Evolutionary conservation across 2,113 vertebrate species (phyloP).

Genomic region (Phylloscopus whistleri): DNA sequence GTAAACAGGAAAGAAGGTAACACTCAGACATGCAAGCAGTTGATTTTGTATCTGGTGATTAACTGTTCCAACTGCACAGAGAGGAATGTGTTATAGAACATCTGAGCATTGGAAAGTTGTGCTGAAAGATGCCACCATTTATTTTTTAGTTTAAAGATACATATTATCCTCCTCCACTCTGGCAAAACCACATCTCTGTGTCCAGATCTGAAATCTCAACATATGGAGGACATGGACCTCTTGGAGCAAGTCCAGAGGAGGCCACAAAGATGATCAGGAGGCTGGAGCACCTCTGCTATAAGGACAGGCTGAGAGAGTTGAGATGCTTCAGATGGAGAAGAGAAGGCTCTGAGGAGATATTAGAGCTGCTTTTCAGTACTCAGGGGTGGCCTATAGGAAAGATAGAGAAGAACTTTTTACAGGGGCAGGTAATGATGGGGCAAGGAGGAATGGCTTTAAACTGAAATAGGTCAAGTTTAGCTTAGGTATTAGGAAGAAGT

Average conservation of each 20-base stretch:
- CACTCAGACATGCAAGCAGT: not conserved
- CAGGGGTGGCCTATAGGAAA: not conserved
- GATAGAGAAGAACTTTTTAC: not conserved
- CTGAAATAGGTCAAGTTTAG: not conserved
- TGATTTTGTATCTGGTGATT: not conserved
- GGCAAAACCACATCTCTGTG: not conserved
- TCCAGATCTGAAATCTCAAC: not conserved
- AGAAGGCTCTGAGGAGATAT: not conserved
- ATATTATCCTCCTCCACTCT: not conserved
- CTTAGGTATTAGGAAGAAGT: not conserved
- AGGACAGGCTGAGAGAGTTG: not conserved
- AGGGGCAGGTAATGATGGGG: too few relatives aligned
- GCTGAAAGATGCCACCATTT: not conserved
- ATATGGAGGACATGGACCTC: not conserved
- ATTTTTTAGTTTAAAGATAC: not conserved
- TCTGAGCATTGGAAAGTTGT: not conserved
- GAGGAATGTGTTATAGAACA: not conserved
- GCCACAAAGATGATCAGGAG: not conserved
- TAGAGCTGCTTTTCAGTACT: not conserved
- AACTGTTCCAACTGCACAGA: not conserved
- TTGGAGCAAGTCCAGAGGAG: not conserved
- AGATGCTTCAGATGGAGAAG: not conserved
- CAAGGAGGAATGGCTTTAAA: not conserved
- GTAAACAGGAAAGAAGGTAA: not conserved
- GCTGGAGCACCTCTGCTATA: not conserved